Evolutionary conservation across 2,888 invertebrate genomes (phyloP).

Genomic region (Disparrhopalites patrizii): DNA sequence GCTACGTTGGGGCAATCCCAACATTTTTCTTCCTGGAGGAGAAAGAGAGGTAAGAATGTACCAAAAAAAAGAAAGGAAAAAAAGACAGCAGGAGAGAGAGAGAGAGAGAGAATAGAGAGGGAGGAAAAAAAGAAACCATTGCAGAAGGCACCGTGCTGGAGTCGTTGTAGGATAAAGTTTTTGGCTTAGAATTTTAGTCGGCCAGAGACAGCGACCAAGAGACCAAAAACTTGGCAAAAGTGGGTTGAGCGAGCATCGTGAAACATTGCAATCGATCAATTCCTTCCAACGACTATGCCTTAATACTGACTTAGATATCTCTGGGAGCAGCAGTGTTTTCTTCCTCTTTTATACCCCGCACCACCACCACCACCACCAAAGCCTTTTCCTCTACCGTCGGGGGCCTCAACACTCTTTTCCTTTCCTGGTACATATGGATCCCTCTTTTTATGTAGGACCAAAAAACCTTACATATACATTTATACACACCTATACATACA

Average conservation of each 20-base stretch:
- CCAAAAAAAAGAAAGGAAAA: neutral
- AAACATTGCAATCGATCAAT: constrained; percentile 49
- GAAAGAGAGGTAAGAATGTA: neutral
- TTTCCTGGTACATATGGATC: neutral
- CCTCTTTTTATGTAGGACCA: neutral
- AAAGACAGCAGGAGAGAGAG: neutral
- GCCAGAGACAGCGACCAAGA: constrained; percentile 21
- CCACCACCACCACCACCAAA: too few relatives aligned
- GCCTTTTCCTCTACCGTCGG: neutral
- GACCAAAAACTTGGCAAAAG: constrained; percentile 35
- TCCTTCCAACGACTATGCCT: constrained; percentile 32
- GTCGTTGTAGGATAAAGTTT: too few relatives aligned
- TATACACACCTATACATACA: neutral
- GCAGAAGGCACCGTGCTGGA: constrained; percentile 6
- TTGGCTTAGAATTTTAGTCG: constrained; percentile 18
- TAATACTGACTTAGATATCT: constrained; percentile 23
- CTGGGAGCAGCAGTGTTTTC: neutral
- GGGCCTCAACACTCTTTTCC: neutral
- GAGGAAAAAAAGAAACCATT: constrained; percentile 18
- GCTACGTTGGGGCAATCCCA: too few relatives aligned
- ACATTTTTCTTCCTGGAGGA: neutral
- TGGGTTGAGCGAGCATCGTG: constrained; percentile 42
- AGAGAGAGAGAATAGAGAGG: neutral
- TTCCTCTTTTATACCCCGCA: neutral
- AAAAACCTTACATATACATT: neutral